Conservation (phyloP, 2,797 vertebrate species). For the Macroramphosus scolopax region DNA sequence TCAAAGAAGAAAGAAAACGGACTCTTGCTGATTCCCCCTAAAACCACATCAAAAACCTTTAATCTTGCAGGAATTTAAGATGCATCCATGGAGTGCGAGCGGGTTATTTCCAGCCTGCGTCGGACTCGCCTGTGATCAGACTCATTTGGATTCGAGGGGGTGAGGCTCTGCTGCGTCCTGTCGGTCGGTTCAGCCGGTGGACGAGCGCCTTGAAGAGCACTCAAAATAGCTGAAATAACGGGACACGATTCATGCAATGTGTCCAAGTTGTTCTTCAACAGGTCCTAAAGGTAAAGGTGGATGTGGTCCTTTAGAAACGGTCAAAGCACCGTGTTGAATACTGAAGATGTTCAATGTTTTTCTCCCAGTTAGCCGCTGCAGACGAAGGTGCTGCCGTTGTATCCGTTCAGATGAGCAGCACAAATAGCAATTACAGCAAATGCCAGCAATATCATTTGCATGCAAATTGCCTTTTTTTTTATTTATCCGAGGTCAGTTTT, state of each 20-base stretch:
- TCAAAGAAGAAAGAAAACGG: constrained; percentile 45
- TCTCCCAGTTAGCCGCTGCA: too few species aligned
- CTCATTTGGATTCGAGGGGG: constrained; percentile 53
- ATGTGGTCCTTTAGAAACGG: constrained; percentile 24
- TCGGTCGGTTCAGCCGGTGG: constrained; percentile 51
- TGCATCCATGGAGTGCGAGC: too few species aligned
- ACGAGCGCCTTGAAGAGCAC: constrained; percentile 34
- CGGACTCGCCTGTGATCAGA: constrained; percentile 40
- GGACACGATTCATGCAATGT: constrained; percentile 13
- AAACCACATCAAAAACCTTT: constrained; percentile 52
- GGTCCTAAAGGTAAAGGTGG: constrained; percentile 32
- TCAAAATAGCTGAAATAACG: constrained; percentile 35
- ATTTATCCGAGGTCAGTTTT: constrained; percentile 53
- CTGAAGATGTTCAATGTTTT: constrained; percentile 1
- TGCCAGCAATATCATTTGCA: constrained; percentile 70
- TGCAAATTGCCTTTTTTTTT: constrained; percentile 66
- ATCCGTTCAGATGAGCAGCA: constrained; percentile 39
- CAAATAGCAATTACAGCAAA: constrained; percentile 65
- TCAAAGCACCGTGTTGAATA: not conserved
- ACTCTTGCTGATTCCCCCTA: too few species aligned
- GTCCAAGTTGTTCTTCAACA: constrained; percentile 19
- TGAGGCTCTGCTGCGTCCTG: constrained; percentile 21
- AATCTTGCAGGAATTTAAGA: constrained; percentile 41
- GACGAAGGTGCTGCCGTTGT: constrained; percentile 42
- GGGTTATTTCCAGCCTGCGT: constrained; percentile 47